These are phyloP conservation scores for Aphidius ervi DNA, from an alignment of 1,140 invertebrate genomes.

Conservation along the genomic window DNA sequence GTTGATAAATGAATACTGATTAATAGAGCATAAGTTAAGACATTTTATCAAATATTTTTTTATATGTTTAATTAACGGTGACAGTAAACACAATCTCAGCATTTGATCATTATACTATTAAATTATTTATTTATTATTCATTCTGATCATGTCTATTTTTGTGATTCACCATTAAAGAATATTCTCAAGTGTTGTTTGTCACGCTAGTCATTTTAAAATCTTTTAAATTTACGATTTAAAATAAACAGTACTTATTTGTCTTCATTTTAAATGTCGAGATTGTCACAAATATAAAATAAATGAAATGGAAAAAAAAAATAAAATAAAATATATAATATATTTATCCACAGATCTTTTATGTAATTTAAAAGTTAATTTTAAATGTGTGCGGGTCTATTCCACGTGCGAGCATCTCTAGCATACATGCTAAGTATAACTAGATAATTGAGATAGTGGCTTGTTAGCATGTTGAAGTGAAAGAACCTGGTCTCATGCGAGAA, in stretches of 20 bases:
- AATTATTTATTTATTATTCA: conserved; percentile 8
- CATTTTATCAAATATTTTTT: no score
- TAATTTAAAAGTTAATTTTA: background rate
- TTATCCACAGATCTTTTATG: conserved; percentile 19
- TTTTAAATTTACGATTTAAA: background rate
- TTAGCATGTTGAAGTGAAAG: no score
- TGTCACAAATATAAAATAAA: conserved; percentile 9
- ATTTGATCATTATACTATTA: background rate
- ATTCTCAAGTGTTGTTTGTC: background rate
- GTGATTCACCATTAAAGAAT: conserved; percentile 6
- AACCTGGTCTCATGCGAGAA: no score
- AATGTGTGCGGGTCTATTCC: background rate
- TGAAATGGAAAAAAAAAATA: background rate
- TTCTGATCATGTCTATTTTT: background rate
- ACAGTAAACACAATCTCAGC: no score
- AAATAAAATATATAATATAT: conserved; percentile 16
- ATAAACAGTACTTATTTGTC: conserved; percentile 12
- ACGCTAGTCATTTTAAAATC: background rate
- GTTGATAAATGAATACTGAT: no score
- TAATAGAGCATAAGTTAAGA: no score
- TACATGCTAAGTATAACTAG: no score
- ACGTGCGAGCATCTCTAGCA: no score
- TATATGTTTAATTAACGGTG: no score
- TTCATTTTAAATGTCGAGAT: conserved; percentile 3
- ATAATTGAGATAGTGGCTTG: no score